Base-by-base conservation (phyloP, 2,113 vertebrate genomes). In the Brachyhypopomus gauderio region DNA sequence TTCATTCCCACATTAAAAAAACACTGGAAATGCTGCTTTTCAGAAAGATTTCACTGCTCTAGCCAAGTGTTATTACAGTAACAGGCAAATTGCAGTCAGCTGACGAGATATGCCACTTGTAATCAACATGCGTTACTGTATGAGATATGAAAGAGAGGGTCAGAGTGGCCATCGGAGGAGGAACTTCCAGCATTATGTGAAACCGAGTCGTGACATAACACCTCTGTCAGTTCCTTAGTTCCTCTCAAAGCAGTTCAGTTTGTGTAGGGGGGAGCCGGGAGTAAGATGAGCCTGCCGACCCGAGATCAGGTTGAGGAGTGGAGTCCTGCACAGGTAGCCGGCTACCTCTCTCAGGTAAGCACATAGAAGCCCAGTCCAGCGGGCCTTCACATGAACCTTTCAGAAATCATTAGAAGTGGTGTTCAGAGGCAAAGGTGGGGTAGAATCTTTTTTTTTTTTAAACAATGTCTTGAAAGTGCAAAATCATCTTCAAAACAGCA, bases 251-350 rank as follows among this genome's bases (percentile, higher is more conserved):
- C 82, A n/a, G 71, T 48, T 74, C 72, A 73, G 85, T 30, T 38
- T 27, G 27, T 76, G 58, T 55, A 78, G 72, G 81, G 71, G 86
- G 79, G 78, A 75, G 90, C 92, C 88, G 86, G 90, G 70, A 89
- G 91, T 88, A 86, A 90, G 66, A 92, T 93, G 88, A 94, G 93
- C 86, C 87, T 96, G 77, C 95, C 94, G 16, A 88, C 91, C 85
- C 93, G 91, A 80, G 93, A 96, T 72, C 92, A 96, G 81, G 95
- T 91, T 78, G 93, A 95, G 79, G 89, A 83, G 19, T 96, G 95
- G 95, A 93, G 92, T 75, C 74, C 92, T n/a, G 60, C 75, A 4
- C 92, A 95, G 84, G 92, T 96, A 45, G 93, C 93, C 72, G 72
- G 87, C 78, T 94, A 94, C 64, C 86, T 96, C 86, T 83, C 72